Evolutionary conservation across 2,113 vertebrate genomes (phyloP).

Genomic region (Halcyon malimbica): DNA sequence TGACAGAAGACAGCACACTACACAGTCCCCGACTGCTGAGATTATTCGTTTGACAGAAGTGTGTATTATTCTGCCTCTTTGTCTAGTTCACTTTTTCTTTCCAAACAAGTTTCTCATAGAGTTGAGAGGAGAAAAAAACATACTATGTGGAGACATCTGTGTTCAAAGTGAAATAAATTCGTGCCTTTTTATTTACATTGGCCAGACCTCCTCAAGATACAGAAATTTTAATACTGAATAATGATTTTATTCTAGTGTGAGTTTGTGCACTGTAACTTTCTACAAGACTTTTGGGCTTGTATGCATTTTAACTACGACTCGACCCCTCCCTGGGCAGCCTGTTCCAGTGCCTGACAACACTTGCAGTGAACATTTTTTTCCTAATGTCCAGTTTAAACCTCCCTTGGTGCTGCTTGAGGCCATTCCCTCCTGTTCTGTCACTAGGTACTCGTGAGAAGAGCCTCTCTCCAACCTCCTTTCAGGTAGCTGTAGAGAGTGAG

Average conservation of each 20-base stretch:
- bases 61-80: not conserved
- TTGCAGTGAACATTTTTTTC: too few relatives aligned
- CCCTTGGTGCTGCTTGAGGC: too few relatives aligned
- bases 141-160: not conserved
- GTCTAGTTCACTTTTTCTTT: not conserved
- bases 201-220: not conserved
- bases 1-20: not conserved
- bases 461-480: too few relatives aligned
- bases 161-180: not conserved
- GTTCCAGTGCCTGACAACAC: too few relatives aligned
- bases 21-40: not conserved
- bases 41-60: not conserved
- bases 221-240: not conserved
- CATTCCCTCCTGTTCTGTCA: too few relatives aligned
- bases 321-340: too few relatives aligned
- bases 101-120: not conserved
- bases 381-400: too few relatives aligned
- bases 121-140: not conserved
- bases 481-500: too few relatives aligned
- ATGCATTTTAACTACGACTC: not conserved
- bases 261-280: not conserved
- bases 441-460: too few relatives aligned
- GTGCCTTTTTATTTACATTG: not conserved
- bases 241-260: not conserved
- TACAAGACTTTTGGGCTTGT: not conserved